Evolutionary conservation across 2,888 invertebrate genomes (phyloP).

Genomic region (Acronicta psi): DNA sequence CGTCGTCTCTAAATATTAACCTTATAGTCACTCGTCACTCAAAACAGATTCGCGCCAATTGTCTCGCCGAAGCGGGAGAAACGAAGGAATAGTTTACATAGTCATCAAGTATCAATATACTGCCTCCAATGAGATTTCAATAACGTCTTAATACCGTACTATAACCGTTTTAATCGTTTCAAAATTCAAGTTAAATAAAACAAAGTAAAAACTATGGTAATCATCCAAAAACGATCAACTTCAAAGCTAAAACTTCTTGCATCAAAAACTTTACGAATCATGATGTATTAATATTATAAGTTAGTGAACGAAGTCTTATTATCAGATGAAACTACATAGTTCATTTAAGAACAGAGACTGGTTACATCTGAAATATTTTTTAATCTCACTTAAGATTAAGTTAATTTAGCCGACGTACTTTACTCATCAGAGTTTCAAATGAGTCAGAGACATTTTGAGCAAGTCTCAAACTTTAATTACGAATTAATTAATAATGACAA

Average conservation of each 20-base stretch:
- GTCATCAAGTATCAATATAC: no score
- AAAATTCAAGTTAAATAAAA: no score
- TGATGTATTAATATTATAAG: conserved; percentile 35
- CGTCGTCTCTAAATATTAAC: no score
- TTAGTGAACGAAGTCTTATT: conserved; percentile 33
- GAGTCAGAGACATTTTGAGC: neutral
- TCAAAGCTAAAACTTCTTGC: conserved; percentile 29
- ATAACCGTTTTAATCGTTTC: no score
- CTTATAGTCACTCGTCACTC: no score
- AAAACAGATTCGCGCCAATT: no score
- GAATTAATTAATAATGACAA: neutral
- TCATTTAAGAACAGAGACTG: conserved; percentile 19
- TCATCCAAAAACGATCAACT: neutral
- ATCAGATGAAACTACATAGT: conserved; percentile 13
- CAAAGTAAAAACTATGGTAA: no score
- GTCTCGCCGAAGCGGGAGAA: no score
- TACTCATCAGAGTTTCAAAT: neutral
- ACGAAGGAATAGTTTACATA: no score
- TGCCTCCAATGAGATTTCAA: no score
- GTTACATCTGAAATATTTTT: conserved; percentile 13
- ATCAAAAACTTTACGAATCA: conserved; percentile 27
- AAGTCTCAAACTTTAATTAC: conserved; percentile 7
- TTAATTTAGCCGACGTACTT: conserved; percentile 16
- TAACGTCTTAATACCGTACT: no score
- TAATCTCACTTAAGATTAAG: conserved; percentile 21